phyloP scores from a whole-genome alignment of 1,140 invertebrate genomes.

The Drosophila tristis region DNA sequence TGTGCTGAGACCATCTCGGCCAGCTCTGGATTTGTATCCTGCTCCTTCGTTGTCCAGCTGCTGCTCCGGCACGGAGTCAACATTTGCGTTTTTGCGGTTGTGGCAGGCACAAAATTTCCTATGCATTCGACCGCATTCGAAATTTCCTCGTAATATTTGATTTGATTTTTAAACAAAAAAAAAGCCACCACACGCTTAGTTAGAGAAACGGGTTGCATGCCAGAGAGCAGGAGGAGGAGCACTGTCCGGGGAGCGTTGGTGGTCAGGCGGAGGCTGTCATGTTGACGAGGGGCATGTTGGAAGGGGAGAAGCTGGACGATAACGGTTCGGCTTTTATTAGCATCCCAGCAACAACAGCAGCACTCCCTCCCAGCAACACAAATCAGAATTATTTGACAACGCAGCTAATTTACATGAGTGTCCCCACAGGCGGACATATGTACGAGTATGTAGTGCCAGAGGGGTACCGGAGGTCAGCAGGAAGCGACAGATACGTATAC shows the following conservation, averaged over 20 bases:
- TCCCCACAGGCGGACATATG: conserved; percentile 1
- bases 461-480: neutral
- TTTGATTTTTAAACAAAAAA: conserved; percentile 79
- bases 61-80: conserved; percentile 53
- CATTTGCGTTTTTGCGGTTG: conserved; percentile 78
- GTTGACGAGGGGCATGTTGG: conserved; percentile 33
- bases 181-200: conserved; percentile 49
- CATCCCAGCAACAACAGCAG: conserved; percentile 65
- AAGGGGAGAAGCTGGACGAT: neutral
- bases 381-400: conserved; percentile 83
- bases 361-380: conserved; percentile 9
- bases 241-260: conserved; percentile 51
- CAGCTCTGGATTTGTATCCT: neutral
- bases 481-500: conserved; percentile 17
- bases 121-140: conserved; percentile 77
- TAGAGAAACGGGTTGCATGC: neutral
- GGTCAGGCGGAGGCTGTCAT: conserved; percentile 41
- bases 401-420: conserved; percentile 78
- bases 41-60: conserved; percentile 18
- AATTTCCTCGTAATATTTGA: conserved; percentile 83
- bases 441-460: too few species aligned
- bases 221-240: conserved; percentile 5
- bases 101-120: conserved; percentile 67
- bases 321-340: conserved; percentile 65
- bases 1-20: too few species aligned